These are phyloP conservation scores for Anadara kagoshimensis DNA, from an alignment of 1,140 invertebrate species.

Conservation along the genomic window DNA sequence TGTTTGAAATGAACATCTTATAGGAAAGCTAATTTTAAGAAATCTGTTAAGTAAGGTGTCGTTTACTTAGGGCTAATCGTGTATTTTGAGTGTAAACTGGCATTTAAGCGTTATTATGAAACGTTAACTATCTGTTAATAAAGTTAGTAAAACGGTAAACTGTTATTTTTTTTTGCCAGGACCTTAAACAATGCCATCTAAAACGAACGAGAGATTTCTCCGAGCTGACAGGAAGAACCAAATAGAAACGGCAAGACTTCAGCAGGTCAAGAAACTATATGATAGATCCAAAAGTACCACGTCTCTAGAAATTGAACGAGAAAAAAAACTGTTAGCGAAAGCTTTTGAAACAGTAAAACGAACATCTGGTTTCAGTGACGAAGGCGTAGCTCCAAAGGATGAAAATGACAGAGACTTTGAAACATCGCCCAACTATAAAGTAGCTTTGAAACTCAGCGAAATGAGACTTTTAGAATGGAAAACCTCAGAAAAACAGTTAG, in stretches of 20 bases:
- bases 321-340: conserved; percentile 40
- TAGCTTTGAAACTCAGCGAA: conserved; percentile 32
- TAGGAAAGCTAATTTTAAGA: no score
- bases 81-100: no score
- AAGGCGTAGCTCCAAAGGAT: conserved; percentile 32
- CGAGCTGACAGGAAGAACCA: conserved; percentile 44
- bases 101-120: no score
- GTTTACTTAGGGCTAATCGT: no score
- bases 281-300: conserved; percentile 36
- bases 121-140: no score
- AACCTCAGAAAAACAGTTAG: conserved; percentile 32
- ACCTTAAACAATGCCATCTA: conserved; percentile 28
- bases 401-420: conserved; percentile 38
- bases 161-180: no score
- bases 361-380: conserved; percentile 46
- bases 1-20: no score
- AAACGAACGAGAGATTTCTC: conserved; percentile 40
- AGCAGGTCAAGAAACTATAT: conserved; percentile 23
- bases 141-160: no score
- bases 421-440: conserved; percentile 26
- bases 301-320: conserved; percentile 39
- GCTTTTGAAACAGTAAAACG: conserved; percentile 29
- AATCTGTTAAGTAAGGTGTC: no score
- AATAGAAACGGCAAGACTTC: conserved; percentile 39
- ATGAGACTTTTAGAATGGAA: conserved; percentile 45